Base-by-base conservation (phyloP, 2,113 vertebrate genomes). In the Pelusios castaneus region DNA sequence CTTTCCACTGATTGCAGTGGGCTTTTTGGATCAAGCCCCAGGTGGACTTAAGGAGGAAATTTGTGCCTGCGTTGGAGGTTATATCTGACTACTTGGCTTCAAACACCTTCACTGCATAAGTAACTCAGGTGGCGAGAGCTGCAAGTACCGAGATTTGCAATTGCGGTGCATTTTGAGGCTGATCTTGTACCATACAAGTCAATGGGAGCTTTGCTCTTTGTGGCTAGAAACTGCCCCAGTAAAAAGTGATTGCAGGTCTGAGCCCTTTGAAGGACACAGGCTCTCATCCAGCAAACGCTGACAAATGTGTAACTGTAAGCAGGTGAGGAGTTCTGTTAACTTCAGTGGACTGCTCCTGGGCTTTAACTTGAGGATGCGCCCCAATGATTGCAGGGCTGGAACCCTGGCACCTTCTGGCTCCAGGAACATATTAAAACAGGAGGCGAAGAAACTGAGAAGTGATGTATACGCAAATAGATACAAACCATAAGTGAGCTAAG, bases 401-500 rank as follows among this genome's bases (percentile, higher is more conserved):
- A 27, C 41, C 47, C 24, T 75, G 79, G 41, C 73, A 80, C 31
- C 7, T 38, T 43, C 70, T 41, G 86, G 14, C 25, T 38, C 81
- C 16, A 63, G 49, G 41, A 41, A 29, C 13, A 70, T 16, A 87
- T 89, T 4, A 73, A 85, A 47, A 85, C 76, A 25, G 31, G 54
- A 93, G 63, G 73, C 49, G 76, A 92, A 78, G 79, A 82, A 87
- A 41, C 73, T 96, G 70, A 84, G 90, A 85, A 87, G 81, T 89
- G 73, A 90, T 8, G 52, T n/a, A 45, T 82, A 91, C 82, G 55
- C 80, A 95, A 90, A 97, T 92, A 13, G 43, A 0, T 0, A 91
- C 87, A 89, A 96, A 96, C 87, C 83, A 94, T 27, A 38, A 12
- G 80, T 95, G 96, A 91, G 89, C 88, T 92, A 93, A 96, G 88